phyloP scores from a whole-genome alignment of 1,140 invertebrate genomes.

The Fopius arisanus region DNA sequence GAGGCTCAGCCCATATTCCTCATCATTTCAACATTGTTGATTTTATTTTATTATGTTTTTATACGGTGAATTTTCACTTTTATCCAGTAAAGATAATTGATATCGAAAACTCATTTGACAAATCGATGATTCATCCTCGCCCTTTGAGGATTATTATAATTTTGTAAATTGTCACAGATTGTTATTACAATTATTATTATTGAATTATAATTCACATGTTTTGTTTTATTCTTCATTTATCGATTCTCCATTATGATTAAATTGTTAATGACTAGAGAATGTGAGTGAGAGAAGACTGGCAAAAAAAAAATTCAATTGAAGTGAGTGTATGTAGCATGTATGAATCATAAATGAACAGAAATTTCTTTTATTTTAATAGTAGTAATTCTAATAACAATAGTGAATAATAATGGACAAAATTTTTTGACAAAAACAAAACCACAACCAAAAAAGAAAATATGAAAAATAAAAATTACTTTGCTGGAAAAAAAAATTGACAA shows the following conservation, averaged over 20 bases:
- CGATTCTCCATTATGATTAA: not conserved
- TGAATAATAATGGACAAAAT: constrained; percentile 13
- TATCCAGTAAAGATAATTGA: constrained; percentile 4
- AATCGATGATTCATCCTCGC: not conserved
- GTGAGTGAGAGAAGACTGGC: not conserved
- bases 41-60: not conserved
- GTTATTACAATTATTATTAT: constrained; percentile 23
- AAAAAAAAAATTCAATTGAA: constrained; percentile 2
- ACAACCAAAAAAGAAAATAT: constrained; percentile 35
- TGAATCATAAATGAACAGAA: not conserved
- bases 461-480: constrained; percentile 16
- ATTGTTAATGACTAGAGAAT: not conserved
- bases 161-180: constrained; percentile 16
- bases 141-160: not conserved
- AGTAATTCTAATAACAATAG: constrained; percentile 14
- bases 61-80: not conserved
- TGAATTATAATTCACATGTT: constrained; percentile 9
- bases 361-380: constrained; percentile 12
- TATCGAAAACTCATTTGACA: not conserved
- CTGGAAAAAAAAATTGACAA: constrained; percentile 56
- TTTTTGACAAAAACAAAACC: constrained; percentile 14
- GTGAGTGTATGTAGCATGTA: not conserved
- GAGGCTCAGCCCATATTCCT: not conserved
- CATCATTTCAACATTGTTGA: constrained; percentile 2
- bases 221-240: not conserved